Base-by-base conservation (phyloP, 2,797 vertebrate genomes). In the Parauchenoglanis punctatus region DNA sequence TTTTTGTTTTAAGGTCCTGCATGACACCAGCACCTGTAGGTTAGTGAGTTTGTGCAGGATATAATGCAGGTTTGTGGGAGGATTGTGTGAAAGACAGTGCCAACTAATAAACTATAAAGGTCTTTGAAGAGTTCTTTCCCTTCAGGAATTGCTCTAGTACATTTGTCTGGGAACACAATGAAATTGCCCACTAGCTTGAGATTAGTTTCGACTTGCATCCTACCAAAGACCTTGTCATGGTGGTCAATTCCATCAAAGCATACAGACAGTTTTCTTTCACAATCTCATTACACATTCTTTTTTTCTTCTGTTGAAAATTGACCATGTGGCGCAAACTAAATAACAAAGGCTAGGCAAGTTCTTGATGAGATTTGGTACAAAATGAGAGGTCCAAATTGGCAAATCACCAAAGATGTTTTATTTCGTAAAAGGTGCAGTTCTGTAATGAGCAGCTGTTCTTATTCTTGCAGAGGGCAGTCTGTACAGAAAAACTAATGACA, bases 141-240 rank as follows among this genome's bases (percentile, higher is more conserved):
- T 82, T 75, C 25, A 80, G 83, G 84, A 73, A 89, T 83, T 86
- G 76, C 86, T 87, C 65, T 73, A 83, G 82, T 90, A 90, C 86
- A 87, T 85, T 89, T 88, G 59, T 89, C 90, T 88, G 67, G 40
- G 78, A 90, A 83, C 59, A 75, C 83, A 68, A 76, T 83, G 84
- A 90, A 87, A 88, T 87, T 87, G 67, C 76, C 87, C 70, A 76
- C 58, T 59, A 76, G 59, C n/a, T 49, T 72, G 81, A 87, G 83
- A 91, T 91, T 89, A 89, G 85, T 88, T 91, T 89, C 67, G 73
- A 88, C 85, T 91, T 89, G 84, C 84, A 91, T 89, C 84, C 88
- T 52, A 88, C 86, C 89, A 83, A 81, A 52, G 63, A 82, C 46
- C 86, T 88, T 91, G 90, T 91, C 86, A 89, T 77, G 86, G 88